Percentiles rank a stretch among this genome's conserved stretches.
Evolutionary conservation across 2,797 vertebrate species (phyloP).

Genomic region (Cyclopterus lumpus): DNA sequence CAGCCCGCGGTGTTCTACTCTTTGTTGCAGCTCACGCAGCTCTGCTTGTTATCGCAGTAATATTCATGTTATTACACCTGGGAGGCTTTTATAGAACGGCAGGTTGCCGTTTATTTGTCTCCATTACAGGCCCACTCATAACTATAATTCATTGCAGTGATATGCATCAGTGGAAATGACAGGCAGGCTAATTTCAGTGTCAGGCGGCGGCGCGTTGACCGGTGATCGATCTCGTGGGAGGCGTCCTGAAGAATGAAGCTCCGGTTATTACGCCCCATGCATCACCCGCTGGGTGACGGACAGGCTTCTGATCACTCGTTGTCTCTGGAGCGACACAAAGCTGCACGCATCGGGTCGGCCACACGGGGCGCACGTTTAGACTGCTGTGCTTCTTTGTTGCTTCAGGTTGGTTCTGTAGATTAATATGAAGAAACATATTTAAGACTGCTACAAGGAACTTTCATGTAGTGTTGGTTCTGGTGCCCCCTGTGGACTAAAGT

Average conservation of each 20-base stretch:
- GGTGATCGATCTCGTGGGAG: constrained; percentile 53
- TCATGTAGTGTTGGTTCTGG: too few relatives aligned
- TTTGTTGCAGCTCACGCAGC: constrained; percentile 48
- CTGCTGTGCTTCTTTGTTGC: too few relatives aligned
- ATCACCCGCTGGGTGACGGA: constrained; percentile 58
- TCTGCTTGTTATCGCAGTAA: constrained; percentile 37
- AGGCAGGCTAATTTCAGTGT: constrained; percentile 58
- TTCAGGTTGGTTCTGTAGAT: too few relatives aligned
- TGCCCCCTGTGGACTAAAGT: too few relatives aligned
- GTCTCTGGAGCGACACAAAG: too few relatives aligned
- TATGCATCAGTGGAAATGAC: constrained; percentile 49
- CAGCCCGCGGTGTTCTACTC: constrained; percentile 51
- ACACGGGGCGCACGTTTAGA: too few relatives aligned
- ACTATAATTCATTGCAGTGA: constrained; percentile 45
- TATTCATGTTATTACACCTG: constrained; percentile 58
- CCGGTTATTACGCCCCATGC: constrained; percentile 71
- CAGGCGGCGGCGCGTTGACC: constrained; percentile 21
- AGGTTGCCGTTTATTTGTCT: constrained; percentile 28
- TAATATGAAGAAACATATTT: too few relatives aligned
- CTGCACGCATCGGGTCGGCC: too few relatives aligned
- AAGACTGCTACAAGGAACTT: too few relatives aligned
- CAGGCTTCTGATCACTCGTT: constrained; percentile 45
- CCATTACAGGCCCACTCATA: constrained; percentile 19
- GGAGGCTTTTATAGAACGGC: constrained; percentile 31
- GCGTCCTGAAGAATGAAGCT: constrained; percentile 60